phyloP scores from a whole-genome alignment of 2,888 invertebrate species.

The Apodemia hepburni region DNA sequence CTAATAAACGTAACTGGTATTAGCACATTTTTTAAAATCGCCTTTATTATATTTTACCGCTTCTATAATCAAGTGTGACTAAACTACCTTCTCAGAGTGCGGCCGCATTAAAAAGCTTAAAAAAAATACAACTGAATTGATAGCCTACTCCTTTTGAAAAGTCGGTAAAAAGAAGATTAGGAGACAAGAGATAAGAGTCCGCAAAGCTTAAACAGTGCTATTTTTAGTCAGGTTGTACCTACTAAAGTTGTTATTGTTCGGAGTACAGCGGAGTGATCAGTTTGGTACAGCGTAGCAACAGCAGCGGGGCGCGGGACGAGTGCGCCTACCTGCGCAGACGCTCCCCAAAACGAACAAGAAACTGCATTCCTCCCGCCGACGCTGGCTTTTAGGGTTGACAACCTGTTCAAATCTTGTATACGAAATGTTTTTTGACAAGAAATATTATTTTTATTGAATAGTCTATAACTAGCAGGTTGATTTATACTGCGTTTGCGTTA shows the following conservation, averaged over 20 bases:
- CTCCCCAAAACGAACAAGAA: constrained; percentile 78
- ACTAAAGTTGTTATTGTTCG: background rate
- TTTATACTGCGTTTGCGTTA: too few species aligned
- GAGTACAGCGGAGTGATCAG: constrained; percentile 6
- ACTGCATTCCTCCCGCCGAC: constrained; percentile 66
- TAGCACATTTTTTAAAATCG: too few species aligned
- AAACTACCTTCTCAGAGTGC: too few species aligned
- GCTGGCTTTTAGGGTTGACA: constrained; percentile 39
- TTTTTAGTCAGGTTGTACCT: background rate
- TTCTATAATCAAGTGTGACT: too few species aligned
- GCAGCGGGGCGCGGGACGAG: constrained; percentile 38
- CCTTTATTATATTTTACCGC: too few species aligned
- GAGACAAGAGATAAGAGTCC: background rate
- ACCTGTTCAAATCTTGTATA: background rate
- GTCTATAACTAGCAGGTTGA: too few species aligned
- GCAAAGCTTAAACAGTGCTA: background rate
- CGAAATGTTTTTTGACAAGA: background rate
- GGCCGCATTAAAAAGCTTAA: too few species aligned
- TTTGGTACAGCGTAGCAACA: constrained; percentile 18
- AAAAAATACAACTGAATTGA: too few species aligned
- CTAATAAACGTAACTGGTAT: too few species aligned
- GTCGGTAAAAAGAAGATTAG: background rate
- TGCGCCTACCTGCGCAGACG: constrained; percentile 76
- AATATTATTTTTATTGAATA: too few species aligned
- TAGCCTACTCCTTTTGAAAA: background rate